Evolutionary conservation across 2,888 invertebrate genomes (phyloP).

Genomic region (Platycheirus albimanus): DNA sequence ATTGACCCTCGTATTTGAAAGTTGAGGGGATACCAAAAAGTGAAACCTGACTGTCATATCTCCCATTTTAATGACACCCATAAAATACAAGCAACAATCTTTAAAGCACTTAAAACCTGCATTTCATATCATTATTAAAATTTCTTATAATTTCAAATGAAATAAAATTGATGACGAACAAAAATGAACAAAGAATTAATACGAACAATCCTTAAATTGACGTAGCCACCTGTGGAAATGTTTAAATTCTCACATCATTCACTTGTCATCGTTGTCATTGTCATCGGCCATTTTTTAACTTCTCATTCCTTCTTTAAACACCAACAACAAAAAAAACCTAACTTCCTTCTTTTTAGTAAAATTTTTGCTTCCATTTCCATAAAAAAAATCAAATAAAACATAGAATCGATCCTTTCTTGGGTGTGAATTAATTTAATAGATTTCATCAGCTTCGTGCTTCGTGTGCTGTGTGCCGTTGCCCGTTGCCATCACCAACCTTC

Average conservation of each 20-base stretch:
- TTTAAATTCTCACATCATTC: slow-evolving; percentile 63
- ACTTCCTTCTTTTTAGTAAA: slow-evolving; percentile 1
- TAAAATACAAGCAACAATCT: too few relatives aligned
- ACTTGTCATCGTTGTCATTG: slow-evolving; percentile 27
- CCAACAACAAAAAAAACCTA: slow-evolving; percentile 4
- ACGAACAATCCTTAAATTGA: slow-evolving; percentile 45
- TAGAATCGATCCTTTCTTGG: slow-evolving; percentile 26
- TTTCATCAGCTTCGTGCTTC: slow-evolving; percentile 30
- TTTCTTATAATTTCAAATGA: background rate
- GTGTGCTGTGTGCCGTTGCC: slow-evolving; percentile 7
- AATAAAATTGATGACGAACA: slow-evolving; percentile 3
- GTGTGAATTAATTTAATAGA: slow-evolving; percentile 61
- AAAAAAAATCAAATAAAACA: background rate
- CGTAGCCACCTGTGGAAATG: slow-evolving; percentile 64
- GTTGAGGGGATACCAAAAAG: too few relatives aligned
- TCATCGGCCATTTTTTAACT: background rate
- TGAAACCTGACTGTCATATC: too few relatives aligned
- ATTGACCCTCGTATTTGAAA: too few relatives aligned
- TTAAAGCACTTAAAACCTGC: too few relatives aligned
- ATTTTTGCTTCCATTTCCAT: slow-evolving; percentile 33
- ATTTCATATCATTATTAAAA: too few relatives aligned
- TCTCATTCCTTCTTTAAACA: background rate
- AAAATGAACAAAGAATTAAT: background rate
- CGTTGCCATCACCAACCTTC: background rate
- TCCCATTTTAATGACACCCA: background rate